A percentile compares a stretch with the other conserved stretches of the same genome.
These are phyloP conservation scores for Percopsis omiscomaycus DNA, from an alignment of 2,797 vertebrate genomes.

Conservation along the genomic window DNA sequence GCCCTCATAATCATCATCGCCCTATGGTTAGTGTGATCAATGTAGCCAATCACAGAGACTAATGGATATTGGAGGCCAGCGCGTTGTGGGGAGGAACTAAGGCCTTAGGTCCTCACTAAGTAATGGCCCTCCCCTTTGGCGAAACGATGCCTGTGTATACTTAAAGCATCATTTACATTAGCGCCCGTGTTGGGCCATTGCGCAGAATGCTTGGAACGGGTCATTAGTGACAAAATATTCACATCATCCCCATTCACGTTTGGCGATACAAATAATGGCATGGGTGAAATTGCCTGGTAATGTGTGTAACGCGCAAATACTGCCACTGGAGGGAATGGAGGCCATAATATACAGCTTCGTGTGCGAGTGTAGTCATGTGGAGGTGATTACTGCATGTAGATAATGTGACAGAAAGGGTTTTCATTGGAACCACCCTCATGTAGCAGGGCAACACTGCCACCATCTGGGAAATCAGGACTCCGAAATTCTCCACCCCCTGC, in stretches of 20 bases:
- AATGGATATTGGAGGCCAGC: constrained; percentile 48
- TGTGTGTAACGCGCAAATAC: constrained; percentile 67
- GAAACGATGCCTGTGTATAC: constrained; percentile 66
- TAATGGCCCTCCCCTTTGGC: constrained; percentile 57
- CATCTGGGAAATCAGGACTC: constrained; percentile 55
- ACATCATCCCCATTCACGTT: constrained; percentile 59
- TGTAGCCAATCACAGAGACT: constrained; percentile 47
- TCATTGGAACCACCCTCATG: constrained; percentile 34
- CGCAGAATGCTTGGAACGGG: constrained; percentile 54
- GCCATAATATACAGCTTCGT: constrained; percentile 46
- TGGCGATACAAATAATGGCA: constrained; percentile 61
- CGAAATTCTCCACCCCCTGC: constrained; percentile 37
- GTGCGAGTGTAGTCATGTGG: constrained; percentile 38
- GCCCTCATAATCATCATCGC: constrained; percentile 50
- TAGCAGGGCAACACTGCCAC: constrained; percentile 67
- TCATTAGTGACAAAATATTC: constrained; percentile 66
- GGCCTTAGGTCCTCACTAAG: constrained; percentile 50
- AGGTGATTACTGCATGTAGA: constrained; percentile 37
- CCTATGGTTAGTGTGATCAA: constrained; percentile 60
- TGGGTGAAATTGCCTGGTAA: constrained; percentile 64
- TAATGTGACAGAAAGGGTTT: constrained; percentile 53
- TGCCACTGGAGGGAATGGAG: constrained; percentile 55
- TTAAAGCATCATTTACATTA: constrained; percentile 73
- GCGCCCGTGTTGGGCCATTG: constrained; percentile 63
- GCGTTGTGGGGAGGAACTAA: constrained; percentile 35